Conservation (phyloP, 2,797 vertebrate genomes). For the Acipenser oxyrinchus region DNA sequence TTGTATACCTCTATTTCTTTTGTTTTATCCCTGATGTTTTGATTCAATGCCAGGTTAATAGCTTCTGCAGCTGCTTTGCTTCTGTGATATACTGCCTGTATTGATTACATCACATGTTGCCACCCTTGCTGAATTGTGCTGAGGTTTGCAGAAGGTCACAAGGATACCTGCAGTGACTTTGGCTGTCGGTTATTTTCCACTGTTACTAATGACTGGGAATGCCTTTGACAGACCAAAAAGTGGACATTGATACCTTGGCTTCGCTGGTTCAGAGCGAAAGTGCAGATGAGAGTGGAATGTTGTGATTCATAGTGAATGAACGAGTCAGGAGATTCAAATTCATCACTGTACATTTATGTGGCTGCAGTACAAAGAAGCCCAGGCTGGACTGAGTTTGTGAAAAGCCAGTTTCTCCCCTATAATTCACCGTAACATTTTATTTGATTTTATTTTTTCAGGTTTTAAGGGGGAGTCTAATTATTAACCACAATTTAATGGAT, state of each 20-base stretch:
- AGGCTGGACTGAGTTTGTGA: no score
- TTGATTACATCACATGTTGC: constrained; percentile 54
- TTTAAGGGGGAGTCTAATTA: no score
- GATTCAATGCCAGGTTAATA: constrained; percentile 29
- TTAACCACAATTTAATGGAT: no score
- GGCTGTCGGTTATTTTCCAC: constrained; percentile 10
- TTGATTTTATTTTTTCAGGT: no score
- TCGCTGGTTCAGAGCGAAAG: constrained; percentile 2
- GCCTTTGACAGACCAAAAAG: constrained; percentile 4
- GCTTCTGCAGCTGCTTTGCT: constrained; percentile 31
- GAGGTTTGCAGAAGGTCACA: constrained; percentile 33
- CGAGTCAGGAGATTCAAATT: neutral
- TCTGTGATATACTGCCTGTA: constrained; percentile 40
- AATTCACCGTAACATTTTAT: no score
- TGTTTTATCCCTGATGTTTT: constrained; percentile 20
- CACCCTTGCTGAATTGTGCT: constrained; percentile 26
- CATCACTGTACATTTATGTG: no score
- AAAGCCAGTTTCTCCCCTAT: no score
- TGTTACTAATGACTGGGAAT: constrained; percentile 16
- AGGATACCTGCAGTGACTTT: constrained; percentile 15
- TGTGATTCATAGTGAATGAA: neutral
- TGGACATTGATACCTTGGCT: constrained; percentile 13
- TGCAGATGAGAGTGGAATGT: constrained; percentile 8
- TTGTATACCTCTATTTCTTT: constrained; percentile 16
- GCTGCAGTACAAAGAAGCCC: no score